Percentiles rank a stretch among this genome's conserved stretches.
phyloP scores from a whole-genome alignment of 2,888 invertebrate species.

The Tiphia femorata region DNA sequence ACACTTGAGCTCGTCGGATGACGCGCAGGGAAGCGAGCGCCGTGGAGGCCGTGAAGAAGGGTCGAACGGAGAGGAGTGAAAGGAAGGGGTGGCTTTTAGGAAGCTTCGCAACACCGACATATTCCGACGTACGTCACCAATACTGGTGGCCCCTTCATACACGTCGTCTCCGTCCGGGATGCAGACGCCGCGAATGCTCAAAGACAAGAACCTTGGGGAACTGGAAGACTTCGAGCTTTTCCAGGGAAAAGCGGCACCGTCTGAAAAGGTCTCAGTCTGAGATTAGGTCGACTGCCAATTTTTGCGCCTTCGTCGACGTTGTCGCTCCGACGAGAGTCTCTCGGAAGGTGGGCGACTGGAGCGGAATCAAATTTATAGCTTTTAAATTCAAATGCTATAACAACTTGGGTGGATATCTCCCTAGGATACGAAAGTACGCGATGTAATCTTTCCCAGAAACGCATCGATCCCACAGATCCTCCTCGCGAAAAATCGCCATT shows the following conservation, averaged over 20 bases:
- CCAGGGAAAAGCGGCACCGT: slow-evolving; percentile 20
- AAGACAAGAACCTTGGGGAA: slow-evolving; percentile 27
- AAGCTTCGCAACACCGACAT: slow-evolving; percentile 21
- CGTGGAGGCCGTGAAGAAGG: background rate
- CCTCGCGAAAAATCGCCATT: slow-evolving; percentile 1
- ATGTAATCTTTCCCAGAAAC: no score
- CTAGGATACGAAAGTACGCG: no score
- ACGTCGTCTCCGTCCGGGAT: background rate
- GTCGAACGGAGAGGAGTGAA: slow-evolving; percentile 7
- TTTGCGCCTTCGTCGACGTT: slow-evolving; percentile 26
- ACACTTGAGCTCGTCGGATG: background rate
- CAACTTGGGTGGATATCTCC: no score
- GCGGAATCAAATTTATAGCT: slow-evolving; percentile 23
- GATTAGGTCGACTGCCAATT: slow-evolving; percentile 42
- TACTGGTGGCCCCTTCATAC: slow-evolving; percentile 3
- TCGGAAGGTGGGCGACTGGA: no score
- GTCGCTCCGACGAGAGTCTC: slow-evolving; percentile 16
- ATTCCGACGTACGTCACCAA: slow-evolving; percentile 7
- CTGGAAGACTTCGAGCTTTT: slow-evolving; percentile 30
- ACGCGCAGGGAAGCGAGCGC: no score
- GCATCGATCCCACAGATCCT: background rate
- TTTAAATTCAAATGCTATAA: slow-evolving; percentile 12
- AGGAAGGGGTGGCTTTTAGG: slow-evolving; percentile 29
- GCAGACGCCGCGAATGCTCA: slow-evolving; percentile 14
- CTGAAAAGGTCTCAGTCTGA: slow-evolving; percentile 33